A percentile compares a stretch with the other conserved stretches of the same genome.
Evolutionary conservation across 2,888 invertebrate genomes (phyloP).

Genomic region (Drosophila paracracens): DNA sequence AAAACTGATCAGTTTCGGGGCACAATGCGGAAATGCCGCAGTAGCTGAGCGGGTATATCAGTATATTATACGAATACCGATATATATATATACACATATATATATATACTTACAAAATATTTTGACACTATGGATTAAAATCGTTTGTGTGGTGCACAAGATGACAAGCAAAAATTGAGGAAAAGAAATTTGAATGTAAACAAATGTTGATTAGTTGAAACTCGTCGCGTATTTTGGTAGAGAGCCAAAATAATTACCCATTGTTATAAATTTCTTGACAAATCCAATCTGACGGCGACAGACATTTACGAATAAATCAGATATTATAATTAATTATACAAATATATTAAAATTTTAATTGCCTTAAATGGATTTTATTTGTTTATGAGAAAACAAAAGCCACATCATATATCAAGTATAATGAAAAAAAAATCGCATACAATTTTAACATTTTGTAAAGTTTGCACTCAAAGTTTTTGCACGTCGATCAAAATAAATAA

Average conservation of each 20-base stretch:
- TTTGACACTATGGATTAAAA: conserved; percentile 12
- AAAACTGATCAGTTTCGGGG: conserved; percentile 20
- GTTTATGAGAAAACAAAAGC: not conserved
- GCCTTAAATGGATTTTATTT: not conserved
- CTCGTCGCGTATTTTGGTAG: conserved; percentile 59
- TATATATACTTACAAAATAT: not conserved
- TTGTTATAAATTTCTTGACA: conserved; percentile 65
- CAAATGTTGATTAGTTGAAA: conserved; percentile 51
- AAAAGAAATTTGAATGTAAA: conserved; percentile 42
- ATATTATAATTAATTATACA: conserved; percentile 42
- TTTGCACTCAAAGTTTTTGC: not conserved
- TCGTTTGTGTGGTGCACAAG: conserved; percentile 20
- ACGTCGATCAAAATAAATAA: not conserved
- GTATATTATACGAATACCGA: not conserved
- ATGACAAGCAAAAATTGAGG: conserved; percentile 40
- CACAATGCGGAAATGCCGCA: conserved; percentile 66
- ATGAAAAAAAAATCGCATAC: not conserved
- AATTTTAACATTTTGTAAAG: conserved; percentile 2
- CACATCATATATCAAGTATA: not conserved
- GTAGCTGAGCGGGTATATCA: conserved; percentile 14
- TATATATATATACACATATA: conserved; percentile 14
- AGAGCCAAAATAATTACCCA: conserved; percentile 55
- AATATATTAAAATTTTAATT: not conserved
- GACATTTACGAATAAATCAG: conserved; percentile 62
- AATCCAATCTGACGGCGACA: conserved; percentile 48